Conservation (phyloP, 2,888 invertebrate genomes). For the Hypsopygia costalis region DNA sequence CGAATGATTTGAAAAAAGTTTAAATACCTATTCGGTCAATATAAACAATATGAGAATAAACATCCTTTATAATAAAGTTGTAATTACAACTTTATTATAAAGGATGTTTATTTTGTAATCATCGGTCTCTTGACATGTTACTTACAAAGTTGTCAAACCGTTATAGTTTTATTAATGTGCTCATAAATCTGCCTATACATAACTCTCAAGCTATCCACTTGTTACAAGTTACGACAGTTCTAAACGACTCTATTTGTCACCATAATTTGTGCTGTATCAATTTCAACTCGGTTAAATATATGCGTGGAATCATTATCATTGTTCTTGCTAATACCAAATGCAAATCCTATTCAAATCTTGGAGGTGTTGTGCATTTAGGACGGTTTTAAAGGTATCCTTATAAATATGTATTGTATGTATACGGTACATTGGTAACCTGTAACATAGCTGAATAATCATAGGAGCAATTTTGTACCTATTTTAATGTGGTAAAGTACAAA, state of each 20-base stretch:
- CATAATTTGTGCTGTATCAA: constrained; percentile 38
- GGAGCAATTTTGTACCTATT: too few species aligned
- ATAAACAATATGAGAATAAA: too few species aligned
- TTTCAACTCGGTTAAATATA: constrained; percentile 28
- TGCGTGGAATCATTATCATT: constrained; percentile 37
- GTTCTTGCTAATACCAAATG: constrained; percentile 40
- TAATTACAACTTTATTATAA: too few species aligned
- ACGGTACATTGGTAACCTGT: constrained; percentile 35
- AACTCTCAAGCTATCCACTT: constrained; percentile 23
- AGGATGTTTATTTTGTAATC: constrained; percentile 20
- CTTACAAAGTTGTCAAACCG: neutral
- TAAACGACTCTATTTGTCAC: constrained; percentile 46
- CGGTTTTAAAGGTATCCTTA: constrained; percentile 47
- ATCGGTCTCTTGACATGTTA: constrained; percentile 12
- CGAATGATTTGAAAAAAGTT: too few species aligned
- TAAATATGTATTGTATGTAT: constrained; percentile 50
- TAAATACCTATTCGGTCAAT: too few species aligned
- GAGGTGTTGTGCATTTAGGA: constrained; percentile 53
- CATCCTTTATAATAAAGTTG: too few species aligned
- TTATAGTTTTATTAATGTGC: too few species aligned
- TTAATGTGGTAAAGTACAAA: too few species aligned
- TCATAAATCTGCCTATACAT: neutral
- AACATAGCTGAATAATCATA: constrained; percentile 19
- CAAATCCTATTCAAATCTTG: constrained; percentile 46
- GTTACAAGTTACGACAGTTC: constrained; percentile 19